These are phyloP conservation scores for Oryzaephilus surinamensis DNA, from an alignment of 1,140 invertebrate species.

Conservation along the genomic window DNA sequence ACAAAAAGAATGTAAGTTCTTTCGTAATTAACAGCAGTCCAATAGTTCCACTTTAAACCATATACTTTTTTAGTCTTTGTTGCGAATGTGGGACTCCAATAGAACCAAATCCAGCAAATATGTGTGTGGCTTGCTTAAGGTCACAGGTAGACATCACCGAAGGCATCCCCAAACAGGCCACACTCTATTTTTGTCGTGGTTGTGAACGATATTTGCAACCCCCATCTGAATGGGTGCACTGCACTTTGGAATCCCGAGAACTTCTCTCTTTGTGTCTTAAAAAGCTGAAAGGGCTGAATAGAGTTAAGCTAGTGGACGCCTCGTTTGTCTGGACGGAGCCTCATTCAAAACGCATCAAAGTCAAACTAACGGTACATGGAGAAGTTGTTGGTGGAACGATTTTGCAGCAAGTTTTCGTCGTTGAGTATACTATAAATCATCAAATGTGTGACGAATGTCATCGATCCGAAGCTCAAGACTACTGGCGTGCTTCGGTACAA, in stretches of 20 bases:
- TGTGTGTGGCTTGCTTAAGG: slow-evolving; percentile 90
- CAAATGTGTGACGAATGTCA: slow-evolving; percentile 99
- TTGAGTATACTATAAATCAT: slow-evolving; percentile 83
- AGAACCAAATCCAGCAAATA: slow-evolving; percentile 92
- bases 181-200: slow-evolving; percentile 78
- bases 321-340: slow-evolving; percentile 98
- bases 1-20: slow-evolving; percentile 12
- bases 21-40: neutral
- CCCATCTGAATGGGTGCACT: slow-evolving; percentile 82
- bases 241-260: slow-evolving; percentile 86
- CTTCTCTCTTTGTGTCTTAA: slow-evolving; percentile 87
- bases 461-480: slow-evolving; percentile 93
- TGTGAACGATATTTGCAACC: slow-evolving; percentile 95
- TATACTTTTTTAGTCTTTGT: slow-evolving; percentile 49
- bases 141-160: slow-evolving; percentile 90
- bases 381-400: slow-evolving; percentile 79
- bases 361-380: slow-evolving; percentile 94
- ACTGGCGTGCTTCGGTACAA: slow-evolving; percentile 88
- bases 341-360: slow-evolving; percentile 93
- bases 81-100: slow-evolving; percentile 74
- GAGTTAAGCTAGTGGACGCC: slow-evolving; percentile 88
- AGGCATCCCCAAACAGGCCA: slow-evolving; percentile 90
- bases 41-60: slow-evolving; percentile 4
- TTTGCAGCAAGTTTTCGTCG: slow-evolving; percentile 84
- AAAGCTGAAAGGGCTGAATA: slow-evolving; percentile 83